phyloP scores from a whole-genome alignment of 2,797 vertebrate species.

The Hylomyscus alleni region DNA sequence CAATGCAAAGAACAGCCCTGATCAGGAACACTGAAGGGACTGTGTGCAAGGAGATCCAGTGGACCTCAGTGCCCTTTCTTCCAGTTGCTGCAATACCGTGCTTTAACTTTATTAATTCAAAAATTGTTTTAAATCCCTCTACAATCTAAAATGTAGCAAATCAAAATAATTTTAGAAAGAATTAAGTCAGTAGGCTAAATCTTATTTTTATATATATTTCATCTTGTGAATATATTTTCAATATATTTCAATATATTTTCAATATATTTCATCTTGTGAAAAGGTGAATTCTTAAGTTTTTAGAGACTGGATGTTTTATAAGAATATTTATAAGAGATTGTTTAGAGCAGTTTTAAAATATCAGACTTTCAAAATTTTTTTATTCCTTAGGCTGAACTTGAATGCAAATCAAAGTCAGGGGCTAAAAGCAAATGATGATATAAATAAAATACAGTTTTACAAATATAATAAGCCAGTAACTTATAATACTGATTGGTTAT shows the following conservation, averaged over 20 bases:
- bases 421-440: conserved; percentile 62
- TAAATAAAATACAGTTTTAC: conserved; percentile 59
- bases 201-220: conserved; percentile 56
- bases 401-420: conserved; percentile 71
- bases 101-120: conserved; percentile 61
- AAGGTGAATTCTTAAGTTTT: conserved; percentile 73
- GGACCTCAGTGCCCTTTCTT: conserved; percentile 15
- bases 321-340: conserved; percentile 65
- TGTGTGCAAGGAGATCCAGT: conserved; percentile 56
- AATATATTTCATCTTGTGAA: conserved; percentile 17
- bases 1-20: conserved; percentile 79
- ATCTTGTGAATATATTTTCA: no score
- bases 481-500: not conserved
- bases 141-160: conserved; percentile 69
- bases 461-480: conserved; percentile 57
- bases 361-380: conserved; percentile 61
- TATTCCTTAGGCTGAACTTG: conserved; percentile 53
- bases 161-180: conserved; percentile 59
- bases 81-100: conserved; percentile 67
- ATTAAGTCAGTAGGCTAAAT: conserved; percentile 66
- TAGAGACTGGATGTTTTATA: conserved; percentile 29
- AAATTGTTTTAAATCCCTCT: not conserved
- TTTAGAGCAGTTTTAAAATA: conserved; percentile 67
- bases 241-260: no score
- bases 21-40: conserved; percentile 80